phyloP scores from a whole-genome alignment of 2,888 invertebrate species.

The Metopia argyrocephala region DNA sequence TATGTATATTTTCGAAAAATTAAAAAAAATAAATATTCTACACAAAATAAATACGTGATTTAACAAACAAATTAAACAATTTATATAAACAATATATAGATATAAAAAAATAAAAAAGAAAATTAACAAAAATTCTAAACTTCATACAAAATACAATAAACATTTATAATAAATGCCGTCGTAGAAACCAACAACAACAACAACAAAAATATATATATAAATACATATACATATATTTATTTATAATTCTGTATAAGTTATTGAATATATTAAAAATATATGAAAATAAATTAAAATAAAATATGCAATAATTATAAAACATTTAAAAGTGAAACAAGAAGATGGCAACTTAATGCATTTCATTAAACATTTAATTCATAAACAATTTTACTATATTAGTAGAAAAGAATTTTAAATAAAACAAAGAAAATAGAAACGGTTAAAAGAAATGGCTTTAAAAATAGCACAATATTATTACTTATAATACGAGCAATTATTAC shows the following conservation, averaged over 20 bases:
- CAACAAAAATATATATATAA: neutral
- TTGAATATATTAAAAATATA: neutral
- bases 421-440: neutral
- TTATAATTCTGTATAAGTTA: neutral
- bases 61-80: slow-evolving; percentile 32
- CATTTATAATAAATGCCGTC: slow-evolving; percentile 40
- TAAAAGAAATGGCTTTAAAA: slow-evolving; percentile 18
- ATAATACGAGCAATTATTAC: neutral
- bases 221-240: neutral
- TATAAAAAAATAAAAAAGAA: slow-evolving; percentile 5
- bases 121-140: slow-evolving; percentile 39
- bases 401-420: slow-evolving; percentile 37
- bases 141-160: slow-evolving; percentile 25
- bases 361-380: slow-evolving; percentile 17
- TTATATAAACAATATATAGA: slow-evolving; percentile 1
- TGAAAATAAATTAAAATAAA: neutral
- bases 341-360: slow-evolving; percentile 1
- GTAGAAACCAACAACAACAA: slow-evolving; percentile 22
- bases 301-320: neutral
- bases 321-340: neutral
- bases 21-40: slow-evolving; percentile 41
- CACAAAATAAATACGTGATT: slow-evolving; percentile 16
- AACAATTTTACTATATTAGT: slow-evolving; percentile 60
- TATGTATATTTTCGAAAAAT: slow-evolving; percentile 59
- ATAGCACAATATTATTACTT: neutral